phyloP scores from a whole-genome alignment of 2,888 invertebrate genomes.

The Synergus itoensis region DNA sequence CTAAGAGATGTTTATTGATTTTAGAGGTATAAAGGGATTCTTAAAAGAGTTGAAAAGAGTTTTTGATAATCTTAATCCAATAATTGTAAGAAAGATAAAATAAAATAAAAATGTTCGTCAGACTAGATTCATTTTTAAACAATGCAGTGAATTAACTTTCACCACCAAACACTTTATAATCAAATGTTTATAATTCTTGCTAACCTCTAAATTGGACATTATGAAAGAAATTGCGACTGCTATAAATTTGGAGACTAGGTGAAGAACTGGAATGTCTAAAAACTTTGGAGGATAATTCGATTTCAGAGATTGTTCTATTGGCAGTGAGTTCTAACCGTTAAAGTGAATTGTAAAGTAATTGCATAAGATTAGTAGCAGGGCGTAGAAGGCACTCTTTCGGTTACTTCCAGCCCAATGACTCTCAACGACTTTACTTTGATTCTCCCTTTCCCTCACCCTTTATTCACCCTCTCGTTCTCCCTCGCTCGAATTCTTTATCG shows the following conservation, averaged over 20 bases:
- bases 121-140: too few species aligned
- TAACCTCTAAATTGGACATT: background rate
- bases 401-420: constrained; percentile 77
- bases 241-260: background rate
- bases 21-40: too few species aligned
- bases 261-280: background rate
- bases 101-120: too few species aligned
- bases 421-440: constrained; percentile 77
- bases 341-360: constrained; percentile 78
- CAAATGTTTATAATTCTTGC: too few species aligned
- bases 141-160: too few species aligned
- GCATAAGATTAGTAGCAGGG: constrained; percentile 76
- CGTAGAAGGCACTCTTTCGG: constrained; percentile 76
- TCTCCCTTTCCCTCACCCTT: constrained; percentile 59
- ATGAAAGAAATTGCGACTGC: background rate
- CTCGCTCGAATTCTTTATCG: constrained; percentile 47
- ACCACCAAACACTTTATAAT: too few species aligned
- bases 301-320: constrained; percentile 73
- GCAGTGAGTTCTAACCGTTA: constrained; percentile 73
- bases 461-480: constrained; percentile 55
- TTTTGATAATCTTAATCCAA: too few species aligned
- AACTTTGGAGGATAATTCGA: constrained; percentile 64
- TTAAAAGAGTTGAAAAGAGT: too few species aligned
- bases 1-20: too few species aligned
- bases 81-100: too few species aligned